These are phyloP conservation scores for Drosophila nigrodunni DNA, from an alignment of 1,140 invertebrate genomes.

Conservation along the genomic window DNA sequence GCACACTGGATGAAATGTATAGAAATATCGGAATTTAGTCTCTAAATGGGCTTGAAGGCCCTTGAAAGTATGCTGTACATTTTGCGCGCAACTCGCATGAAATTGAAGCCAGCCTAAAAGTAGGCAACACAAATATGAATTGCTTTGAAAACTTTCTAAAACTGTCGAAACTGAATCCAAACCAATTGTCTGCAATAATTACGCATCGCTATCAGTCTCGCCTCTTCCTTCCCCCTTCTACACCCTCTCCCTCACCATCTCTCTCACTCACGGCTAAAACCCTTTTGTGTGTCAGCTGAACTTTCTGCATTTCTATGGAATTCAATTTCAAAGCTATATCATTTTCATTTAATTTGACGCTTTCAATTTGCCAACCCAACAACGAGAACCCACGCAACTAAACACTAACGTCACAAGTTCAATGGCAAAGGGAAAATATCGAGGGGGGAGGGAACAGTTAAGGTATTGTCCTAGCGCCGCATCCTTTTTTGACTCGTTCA, in stretches of 20 bases:
- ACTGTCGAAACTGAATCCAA: constrained; percentile 22
- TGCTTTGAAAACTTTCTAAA: constrained; percentile 5
- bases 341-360: constrained; percentile 81
- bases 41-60: neutral
- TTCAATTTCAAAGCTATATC: constrained; percentile 81
- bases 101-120: constrained; percentile 21
- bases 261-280: neutral
- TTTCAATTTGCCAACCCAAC: constrained; percentile 68
- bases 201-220: constrained; percentile 4
- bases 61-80: neutral
- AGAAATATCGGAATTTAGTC: too few relatives aligned
- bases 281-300: constrained; percentile 27
- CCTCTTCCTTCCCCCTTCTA: too few relatives aligned
- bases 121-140: constrained; percentile 9
- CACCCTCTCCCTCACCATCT: neutral
- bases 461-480: constrained; percentile 12
- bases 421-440: neutral
- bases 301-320: constrained; percentile 78
- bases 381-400: constrained; percentile 42
- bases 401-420: constrained; percentile 19
- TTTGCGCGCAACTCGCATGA: neutral
- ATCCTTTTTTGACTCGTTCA: constrained; percentile 6
- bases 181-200: constrained; percentile 30
- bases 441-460: constrained; percentile 4
- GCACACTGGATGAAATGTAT: too few relatives aligned